These are phyloP conservation scores for Meandrusa payeni DNA, from an alignment of 2,888 invertebrate genomes.

Conservation along the genomic window DNA sequence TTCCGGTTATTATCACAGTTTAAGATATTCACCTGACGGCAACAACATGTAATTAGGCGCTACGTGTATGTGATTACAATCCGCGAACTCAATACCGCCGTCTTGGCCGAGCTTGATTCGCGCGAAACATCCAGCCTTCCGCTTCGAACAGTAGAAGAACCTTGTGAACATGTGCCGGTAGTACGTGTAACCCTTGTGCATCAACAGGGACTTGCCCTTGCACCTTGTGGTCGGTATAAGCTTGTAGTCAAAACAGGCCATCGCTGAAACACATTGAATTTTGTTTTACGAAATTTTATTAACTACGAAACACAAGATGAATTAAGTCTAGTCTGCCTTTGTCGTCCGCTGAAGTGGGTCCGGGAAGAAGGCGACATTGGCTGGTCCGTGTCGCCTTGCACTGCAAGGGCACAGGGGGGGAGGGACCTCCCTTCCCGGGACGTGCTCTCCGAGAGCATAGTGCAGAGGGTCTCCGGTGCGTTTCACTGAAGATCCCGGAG, in stretches of 20 bases:
- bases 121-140: constrained; percentile 29
- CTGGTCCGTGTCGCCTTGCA: no score
- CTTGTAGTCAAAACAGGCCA: constrained; percentile 21
- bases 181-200: constrained; percentile 33
- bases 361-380: no score
- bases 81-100: constrained; percentile 23
- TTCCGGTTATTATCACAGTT: not conserved
- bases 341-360: no score
- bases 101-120: constrained; percentile 29
- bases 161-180: constrained; percentile 29
- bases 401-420: no score
- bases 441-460: no score
- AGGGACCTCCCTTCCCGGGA: no score
- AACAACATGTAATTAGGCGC: constrained; percentile 27
- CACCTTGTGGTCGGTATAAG: constrained; percentile 29
- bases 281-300: not conserved
- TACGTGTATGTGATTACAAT: constrained; percentile 30
- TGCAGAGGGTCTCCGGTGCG: no score
- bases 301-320: no score
- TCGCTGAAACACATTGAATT: constrained; percentile 3
- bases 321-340: no score
- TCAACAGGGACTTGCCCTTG: constrained; percentile 30
- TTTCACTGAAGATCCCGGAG: no score
- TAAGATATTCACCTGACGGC: constrained; percentile 10
- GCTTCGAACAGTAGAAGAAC: constrained; percentile 34